phyloP scores from a whole-genome alignment of 2,113 vertebrate genomes.

The Cranoglanis bouderius region DNA sequence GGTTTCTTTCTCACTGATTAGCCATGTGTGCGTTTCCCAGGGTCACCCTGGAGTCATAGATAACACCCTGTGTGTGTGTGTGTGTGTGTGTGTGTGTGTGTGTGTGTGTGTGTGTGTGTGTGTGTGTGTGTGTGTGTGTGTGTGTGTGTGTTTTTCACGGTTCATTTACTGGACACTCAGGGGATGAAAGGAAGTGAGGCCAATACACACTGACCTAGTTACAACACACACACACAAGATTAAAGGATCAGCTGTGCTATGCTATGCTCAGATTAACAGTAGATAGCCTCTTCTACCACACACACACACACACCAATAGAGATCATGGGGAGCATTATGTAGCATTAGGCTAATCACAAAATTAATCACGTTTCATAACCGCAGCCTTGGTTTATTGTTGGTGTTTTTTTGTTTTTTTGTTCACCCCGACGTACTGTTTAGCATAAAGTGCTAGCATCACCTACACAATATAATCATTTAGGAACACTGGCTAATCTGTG shows the following conservation, averaged over 20 bases:
- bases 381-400: neutral
- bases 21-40: neutral
- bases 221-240: slow-evolving; percentile 5
- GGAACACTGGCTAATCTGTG: neutral
- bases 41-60: slow-evolving; percentile 1
- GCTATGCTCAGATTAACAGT: neutral
- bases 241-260: slow-evolving; percentile 2
- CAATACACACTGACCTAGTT: slow-evolving; percentile 29
- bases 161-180: slow-evolving; percentile 7
- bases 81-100: slow-evolving; percentile 25
- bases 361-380: neutral
- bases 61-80: slow-evolving; percentile 11
- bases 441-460: neutral
- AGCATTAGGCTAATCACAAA: neutral
- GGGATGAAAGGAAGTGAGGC: neutral
- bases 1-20: neutral
- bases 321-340: neutral
- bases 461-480: neutral
- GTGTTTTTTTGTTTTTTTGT: neutral
- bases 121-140: slow-evolving; percentile 28
- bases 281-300: neutral
- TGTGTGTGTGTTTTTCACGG: slow-evolving; percentile 1
- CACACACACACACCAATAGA: neutral
- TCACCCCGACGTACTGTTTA: neutral
- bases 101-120: slow-evolving; percentile 22